A percentile compares a stretch with the other conserved stretches of the same genome.
Conservation (phyloP, 2,797 vertebrate genomes). For the Lepus townsendii region DNA sequence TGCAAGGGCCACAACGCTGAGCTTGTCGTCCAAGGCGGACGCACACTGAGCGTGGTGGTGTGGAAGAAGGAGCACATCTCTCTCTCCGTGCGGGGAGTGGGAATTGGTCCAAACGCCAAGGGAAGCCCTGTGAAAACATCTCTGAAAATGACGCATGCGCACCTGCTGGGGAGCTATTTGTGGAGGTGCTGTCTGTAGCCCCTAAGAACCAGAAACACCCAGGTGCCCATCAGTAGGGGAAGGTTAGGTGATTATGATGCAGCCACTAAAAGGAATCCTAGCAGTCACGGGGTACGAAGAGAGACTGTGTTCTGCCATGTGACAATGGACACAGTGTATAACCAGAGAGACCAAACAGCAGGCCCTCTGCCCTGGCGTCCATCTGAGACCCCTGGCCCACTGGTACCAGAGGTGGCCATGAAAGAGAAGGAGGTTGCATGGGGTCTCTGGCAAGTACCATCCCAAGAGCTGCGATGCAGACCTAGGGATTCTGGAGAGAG, state of each 20-base stretch:
- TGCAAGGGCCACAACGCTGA: too few relatives aligned
- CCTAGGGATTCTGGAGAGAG: not conserved
- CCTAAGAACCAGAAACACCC: not conserved
- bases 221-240: not conserved
- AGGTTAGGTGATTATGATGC: accelerated
- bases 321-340: not conserved
- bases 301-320: not conserved
- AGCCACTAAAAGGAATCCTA: not conserved
- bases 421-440: not conserved
- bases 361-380: too few relatives aligned
- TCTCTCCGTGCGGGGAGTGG: not conserved
- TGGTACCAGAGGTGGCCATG: not conserved
- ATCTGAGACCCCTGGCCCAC: not conserved
- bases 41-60: not conserved
- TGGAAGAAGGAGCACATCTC: constrained; percentile 2
- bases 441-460: not conserved
- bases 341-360: not conserved
- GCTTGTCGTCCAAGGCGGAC: constrained; percentile 32
- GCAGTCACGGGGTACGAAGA: not conserved
- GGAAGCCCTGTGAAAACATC: not conserved
- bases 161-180: not conserved
- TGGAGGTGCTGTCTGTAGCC: not conserved
- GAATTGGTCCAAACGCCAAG: not conserved
- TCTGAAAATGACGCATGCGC: not conserved
- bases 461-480: not conserved